These are phyloP conservation scores for Cuniculus paca DNA, from an alignment of 2,797 vertebrate genomes.

Conservation along the genomic window DNA sequence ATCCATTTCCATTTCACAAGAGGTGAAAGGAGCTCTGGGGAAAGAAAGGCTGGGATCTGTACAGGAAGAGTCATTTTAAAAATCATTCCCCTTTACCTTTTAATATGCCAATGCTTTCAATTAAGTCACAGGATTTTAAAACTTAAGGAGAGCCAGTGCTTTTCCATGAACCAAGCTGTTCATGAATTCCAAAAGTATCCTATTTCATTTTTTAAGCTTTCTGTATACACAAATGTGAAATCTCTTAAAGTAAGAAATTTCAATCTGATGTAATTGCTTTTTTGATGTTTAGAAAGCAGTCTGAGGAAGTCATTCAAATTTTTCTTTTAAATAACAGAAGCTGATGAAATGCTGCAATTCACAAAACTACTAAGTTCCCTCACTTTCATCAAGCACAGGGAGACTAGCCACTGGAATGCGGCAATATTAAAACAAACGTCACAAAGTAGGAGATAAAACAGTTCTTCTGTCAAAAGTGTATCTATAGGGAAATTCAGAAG, in stretches of 20 bases:
- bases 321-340: not conserved
- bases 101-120: constrained; percentile 38
- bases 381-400: not conserved
- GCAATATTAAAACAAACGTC: constrained; percentile 17
- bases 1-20: constrained; percentile 63
- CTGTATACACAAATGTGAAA: not conserved
- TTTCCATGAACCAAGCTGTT: constrained; percentile 2
- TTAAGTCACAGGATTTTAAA: constrained; percentile 43
- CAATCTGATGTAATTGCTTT: constrained; percentile 36
- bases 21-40: constrained; percentile 24
- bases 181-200: not conserved
- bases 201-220: not conserved
- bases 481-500: constrained; percentile 9
- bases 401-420: not conserved
- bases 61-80: constrained; percentile 3
- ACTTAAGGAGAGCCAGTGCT: constrained; percentile 21
- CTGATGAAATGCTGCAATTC: constrained; percentile 6
- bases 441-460: not conserved
- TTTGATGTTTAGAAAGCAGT: constrained; percentile 40
- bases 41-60: constrained; percentile 4
- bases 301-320: not conserved
- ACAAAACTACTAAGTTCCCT: constrained; percentile 44
- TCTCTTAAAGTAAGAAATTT: constrained; percentile 40
- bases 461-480: not conserved
- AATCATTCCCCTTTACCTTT: constrained; percentile 25